A percentile compares a stretch with the other conserved stretches of the same genome.
Conservation (phyloP, 2,888 invertebrate genomes). For the Drosophila vallismaia region DNA sequence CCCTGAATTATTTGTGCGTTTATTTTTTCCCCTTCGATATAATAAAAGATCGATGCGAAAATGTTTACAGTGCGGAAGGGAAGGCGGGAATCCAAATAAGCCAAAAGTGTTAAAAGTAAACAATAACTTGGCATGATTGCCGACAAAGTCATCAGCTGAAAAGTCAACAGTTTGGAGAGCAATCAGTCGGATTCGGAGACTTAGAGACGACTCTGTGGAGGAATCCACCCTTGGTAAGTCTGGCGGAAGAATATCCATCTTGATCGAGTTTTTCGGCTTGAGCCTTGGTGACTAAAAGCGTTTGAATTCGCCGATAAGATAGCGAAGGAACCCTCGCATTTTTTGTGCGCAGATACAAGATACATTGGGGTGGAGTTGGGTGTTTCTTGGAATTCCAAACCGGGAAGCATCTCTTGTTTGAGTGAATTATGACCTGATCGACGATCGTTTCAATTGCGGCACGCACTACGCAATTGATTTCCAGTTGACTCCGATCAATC, state of each 20-base stretch:
- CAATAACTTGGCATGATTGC: slow-evolving; percentile 30
- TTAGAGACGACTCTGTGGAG: slow-evolving; percentile 1
- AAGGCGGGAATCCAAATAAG: slow-evolving; percentile 18
- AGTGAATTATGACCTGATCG: slow-evolving; percentile 29
- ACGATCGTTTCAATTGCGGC: slow-evolving; percentile 39
- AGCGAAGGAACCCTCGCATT: neutral
- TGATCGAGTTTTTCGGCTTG: slow-evolving; percentile 20
- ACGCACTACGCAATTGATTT: slow-evolving; percentile 40
- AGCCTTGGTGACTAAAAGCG: slow-evolving; percentile 2
- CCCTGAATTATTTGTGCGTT: slow-evolving; percentile 19
- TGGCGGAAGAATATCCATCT: slow-evolving; percentile 5
- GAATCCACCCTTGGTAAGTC: slow-evolving; percentile 19
- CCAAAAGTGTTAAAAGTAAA: slow-evolving; percentile 29
- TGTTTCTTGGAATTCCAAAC: slow-evolving; percentile 33
- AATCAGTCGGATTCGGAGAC: neutral
- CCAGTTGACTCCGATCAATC: slow-evolving; percentile 41
- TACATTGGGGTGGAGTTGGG: neutral
- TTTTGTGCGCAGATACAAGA: neutral
- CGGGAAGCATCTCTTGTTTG: slow-evolving; percentile 33
- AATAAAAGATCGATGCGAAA: slow-evolving; percentile 26
- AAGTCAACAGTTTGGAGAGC: slow-evolving; percentile 20
- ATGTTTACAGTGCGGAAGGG: slow-evolving; percentile 25
- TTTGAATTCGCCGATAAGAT: slow-evolving; percentile 20
- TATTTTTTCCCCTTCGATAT: slow-evolving; percentile 4
- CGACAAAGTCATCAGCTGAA: slow-evolving; percentile 19